These are phyloP conservation scores for Actenoides hombroni DNA, from an alignment of 2,113 vertebrate genomes.

Conservation along the genomic window DNA sequence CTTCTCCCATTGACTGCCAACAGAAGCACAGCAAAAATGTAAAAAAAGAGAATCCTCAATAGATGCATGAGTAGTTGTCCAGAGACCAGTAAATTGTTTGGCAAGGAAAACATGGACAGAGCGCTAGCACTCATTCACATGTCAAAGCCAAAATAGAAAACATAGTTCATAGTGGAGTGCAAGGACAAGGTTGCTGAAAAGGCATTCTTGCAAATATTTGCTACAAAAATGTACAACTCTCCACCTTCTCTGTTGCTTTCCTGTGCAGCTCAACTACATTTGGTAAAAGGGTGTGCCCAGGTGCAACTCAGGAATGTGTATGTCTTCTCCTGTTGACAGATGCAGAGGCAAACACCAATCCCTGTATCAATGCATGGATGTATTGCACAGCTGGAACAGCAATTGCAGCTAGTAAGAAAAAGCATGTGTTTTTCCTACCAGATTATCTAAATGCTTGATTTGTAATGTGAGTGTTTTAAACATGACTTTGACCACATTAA, in stretches of 20 bases:
- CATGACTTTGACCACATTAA: not conserved
- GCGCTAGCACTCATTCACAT: slow-evolving; percentile 7
- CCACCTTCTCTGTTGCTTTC: slow-evolving; percentile 20
- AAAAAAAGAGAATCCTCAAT: not conserved
- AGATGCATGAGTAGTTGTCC: not conserved
- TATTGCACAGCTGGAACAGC: not conserved
- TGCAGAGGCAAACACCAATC: slow-evolving; percentile 11
- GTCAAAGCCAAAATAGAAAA: slow-evolving; percentile 62
- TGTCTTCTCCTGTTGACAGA: not conserved
- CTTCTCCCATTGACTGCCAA: slow-evolving; percentile 1
- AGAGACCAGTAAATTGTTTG: slow-evolving; percentile 46
- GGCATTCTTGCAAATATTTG: slow-evolving; percentile 33
- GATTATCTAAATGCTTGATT: not conserved
- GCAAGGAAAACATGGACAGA: slow-evolving; percentile 17
- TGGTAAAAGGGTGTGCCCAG: slow-evolving; percentile 9
- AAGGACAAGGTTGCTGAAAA: slow-evolving; percentile 21
- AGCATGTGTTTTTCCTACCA: not conserved
- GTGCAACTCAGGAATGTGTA: not conserved
- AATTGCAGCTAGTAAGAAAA: not conserved
- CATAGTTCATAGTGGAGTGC: not conserved
- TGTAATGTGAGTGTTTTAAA: not conserved
- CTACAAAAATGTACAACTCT: not conserved
- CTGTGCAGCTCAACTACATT: slow-evolving; percentile 20
- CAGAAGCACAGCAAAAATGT: slow-evolving; percentile 25
- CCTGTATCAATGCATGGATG: not conserved